phyloP scores from a whole-genome alignment of 2,113 vertebrate species.

The Lichenostomus cassidix region DNA sequence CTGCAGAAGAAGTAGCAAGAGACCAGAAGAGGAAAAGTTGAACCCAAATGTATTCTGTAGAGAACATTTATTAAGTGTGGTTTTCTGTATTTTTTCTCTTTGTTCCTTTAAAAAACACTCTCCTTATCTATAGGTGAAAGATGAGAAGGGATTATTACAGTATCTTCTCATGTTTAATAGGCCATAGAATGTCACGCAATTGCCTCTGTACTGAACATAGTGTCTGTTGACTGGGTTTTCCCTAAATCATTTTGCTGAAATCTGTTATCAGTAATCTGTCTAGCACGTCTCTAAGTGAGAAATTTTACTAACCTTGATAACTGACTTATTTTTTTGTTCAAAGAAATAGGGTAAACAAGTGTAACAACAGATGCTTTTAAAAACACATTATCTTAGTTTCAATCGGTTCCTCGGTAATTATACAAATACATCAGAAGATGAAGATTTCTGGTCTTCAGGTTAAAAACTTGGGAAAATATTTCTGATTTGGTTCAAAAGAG shows the following conservation, averaged over 20 bases:
- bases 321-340: neutral
- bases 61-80: neutral
- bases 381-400: neutral
- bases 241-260: neutral
- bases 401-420: neutral
- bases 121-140: neutral
- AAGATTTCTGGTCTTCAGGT: neutral
- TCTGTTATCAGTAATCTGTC: neutral
- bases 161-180: neutral
- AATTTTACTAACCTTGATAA: neutral
- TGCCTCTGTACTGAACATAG: neutral
- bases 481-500: neutral
- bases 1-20: neutral
- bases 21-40: neutral
- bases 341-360: slow-evolving; percentile 16
- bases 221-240: neutral
- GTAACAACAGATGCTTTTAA: neutral
- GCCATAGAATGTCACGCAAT: neutral
- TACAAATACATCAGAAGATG: neutral
- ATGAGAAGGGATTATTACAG: neutral
- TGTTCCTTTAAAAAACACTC: neutral
- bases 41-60: neutral
- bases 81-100: neutral
- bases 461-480: neutral
- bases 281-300: slow-evolving; percentile 17